These are phyloP conservation scores for Ennomos quercinarius DNA, from an alignment of 2,888 invertebrate genomes.

Conservation along the genomic window DNA sequence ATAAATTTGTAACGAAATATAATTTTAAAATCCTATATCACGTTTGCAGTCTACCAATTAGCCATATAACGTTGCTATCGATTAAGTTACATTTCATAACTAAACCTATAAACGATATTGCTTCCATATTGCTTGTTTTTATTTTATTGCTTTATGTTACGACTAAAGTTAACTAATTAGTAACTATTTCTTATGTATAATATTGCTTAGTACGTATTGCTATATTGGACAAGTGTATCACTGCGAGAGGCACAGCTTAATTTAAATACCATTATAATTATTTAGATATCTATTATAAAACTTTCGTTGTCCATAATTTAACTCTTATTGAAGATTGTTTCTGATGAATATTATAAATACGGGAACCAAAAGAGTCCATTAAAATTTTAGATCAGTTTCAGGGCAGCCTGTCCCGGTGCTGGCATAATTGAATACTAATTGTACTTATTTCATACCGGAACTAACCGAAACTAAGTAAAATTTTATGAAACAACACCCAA, in stretches of 20 bases:
- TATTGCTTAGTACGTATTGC: slow-evolving; percentile 53
- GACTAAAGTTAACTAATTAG: slow-evolving; percentile 27
- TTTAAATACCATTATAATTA: slow-evolving; percentile 1
- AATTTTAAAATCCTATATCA: slow-evolving; percentile 63
- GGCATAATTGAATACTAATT: background rate
- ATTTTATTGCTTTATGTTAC: slow-evolving; percentile 36
- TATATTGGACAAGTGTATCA: slow-evolving; percentile 72
- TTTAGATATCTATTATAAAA: background rate
- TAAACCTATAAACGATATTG: slow-evolving; percentile 62
- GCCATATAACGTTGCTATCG: slow-evolving; percentile 51
- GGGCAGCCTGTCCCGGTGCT: slow-evolving; percentile 21
- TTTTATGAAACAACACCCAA: slow-evolving; percentile 4
- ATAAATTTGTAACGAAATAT: slow-evolving; percentile 48
- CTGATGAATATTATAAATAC: background rate
- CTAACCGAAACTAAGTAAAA: slow-evolving; percentile 8
- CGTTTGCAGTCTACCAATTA: slow-evolving; percentile 74
- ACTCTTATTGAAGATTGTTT: background rate
- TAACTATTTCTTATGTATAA: slow-evolving; percentile 19
- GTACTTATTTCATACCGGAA: slow-evolving; percentile 9
- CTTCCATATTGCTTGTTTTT: slow-evolving; percentile 50
- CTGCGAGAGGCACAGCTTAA: slow-evolving; percentile 42
- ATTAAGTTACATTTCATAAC: slow-evolving; percentile 52
- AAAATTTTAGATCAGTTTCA: slow-evolving; percentile 19
- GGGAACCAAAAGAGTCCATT: slow-evolving; percentile 1
- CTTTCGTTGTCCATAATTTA: background rate